Percentiles rank a stretch among this genome's conserved stretches.
phyloP scores from a whole-genome alignment of 2,113 vertebrate genomes.

The Oplegnathus fasciatus region DNA sequence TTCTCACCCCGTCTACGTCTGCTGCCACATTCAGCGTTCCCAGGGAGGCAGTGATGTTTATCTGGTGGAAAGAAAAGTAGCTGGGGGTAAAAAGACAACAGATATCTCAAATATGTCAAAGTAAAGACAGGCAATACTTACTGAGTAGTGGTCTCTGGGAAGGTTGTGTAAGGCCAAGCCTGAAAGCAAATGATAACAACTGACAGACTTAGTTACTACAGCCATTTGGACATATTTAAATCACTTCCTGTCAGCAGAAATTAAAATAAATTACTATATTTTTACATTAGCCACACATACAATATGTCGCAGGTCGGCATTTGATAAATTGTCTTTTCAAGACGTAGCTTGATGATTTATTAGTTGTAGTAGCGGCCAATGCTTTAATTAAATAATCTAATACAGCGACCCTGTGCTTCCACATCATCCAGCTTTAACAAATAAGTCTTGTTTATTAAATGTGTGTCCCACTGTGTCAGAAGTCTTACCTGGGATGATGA shows the following conservation, averaged over 20 bases:
- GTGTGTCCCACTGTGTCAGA: not conserved
- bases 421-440: not conserved
- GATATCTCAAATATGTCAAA: not conserved
- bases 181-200: slow-evolving; percentile 59
- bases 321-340: not conserved
- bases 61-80: slow-evolving; percentile 67
- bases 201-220: not conserved
- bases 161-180: slow-evolving; percentile 81
- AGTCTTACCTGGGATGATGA: slow-evolving; percentile 89
- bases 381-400: not conserved
- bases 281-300: too few relatives aligned
- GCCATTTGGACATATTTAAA: not conserved
- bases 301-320: not conserved
- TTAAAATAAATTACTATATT: not conserved
- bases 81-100: not conserved
- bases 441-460: not conserved
- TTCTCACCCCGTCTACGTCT: slow-evolving; percentile 87
- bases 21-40: slow-evolving; percentile 90
- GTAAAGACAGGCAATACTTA: slow-evolving; percentile 52
- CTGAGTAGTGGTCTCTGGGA: slow-evolving; percentile 77
- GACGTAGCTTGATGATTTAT: not conserved
- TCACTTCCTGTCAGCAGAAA: not conserved
- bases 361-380: not conserved
- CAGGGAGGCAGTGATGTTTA: slow-evolving; percentile 87
- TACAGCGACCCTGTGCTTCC: not conserved